A percentile compares a stretch with the other conserved stretches of the same genome.
Evolutionary conservation across 2,888 invertebrate species (phyloP).

Genomic region (Heliconius ismenius): DNA sequence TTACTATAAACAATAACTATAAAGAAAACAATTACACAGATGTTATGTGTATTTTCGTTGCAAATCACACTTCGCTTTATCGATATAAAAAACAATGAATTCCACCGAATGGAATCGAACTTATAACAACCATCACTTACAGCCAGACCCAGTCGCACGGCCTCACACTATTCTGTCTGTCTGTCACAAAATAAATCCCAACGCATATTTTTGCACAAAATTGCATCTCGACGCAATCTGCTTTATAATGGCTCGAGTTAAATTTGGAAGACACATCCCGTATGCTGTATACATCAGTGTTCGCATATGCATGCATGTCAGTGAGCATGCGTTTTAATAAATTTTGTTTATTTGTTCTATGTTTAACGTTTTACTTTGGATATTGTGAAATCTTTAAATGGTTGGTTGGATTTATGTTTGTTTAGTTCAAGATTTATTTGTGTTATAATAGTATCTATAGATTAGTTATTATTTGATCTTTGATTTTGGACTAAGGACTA

Average conservation of each 20-base stretch:
- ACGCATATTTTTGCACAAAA: conserved; percentile 44
- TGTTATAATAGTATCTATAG: background rate
- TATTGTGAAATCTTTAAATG: conserved; percentile 30
- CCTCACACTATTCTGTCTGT: no score
- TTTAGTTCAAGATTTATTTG: conserved; percentile 15
- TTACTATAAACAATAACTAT: no score
- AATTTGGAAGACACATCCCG: conserved; percentile 57
- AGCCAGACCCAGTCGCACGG: no score
- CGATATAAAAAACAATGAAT: no score
- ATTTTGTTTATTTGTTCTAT: conserved; percentile 45
- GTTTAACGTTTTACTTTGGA: conserved; percentile 33
- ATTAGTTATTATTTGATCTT: background rate
- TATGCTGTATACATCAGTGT: conserved; percentile 48
- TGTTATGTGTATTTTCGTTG: no score
- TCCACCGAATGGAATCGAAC: no score
- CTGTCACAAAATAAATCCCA: background rate
- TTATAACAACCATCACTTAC: no score
- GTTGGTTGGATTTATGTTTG: conserved; percentile 26
- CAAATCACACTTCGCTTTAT: no score
- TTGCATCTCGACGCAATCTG: conserved; percentile 47
- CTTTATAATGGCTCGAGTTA: conserved; percentile 55
- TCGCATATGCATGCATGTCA: conserved; percentile 33
- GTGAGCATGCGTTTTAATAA: conserved; percentile 49
- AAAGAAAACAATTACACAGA: no score
- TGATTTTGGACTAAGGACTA: no score